Conservation (phyloP, 2,888 invertebrate species). For the Caenorhabditis sulstoni region DNA sequence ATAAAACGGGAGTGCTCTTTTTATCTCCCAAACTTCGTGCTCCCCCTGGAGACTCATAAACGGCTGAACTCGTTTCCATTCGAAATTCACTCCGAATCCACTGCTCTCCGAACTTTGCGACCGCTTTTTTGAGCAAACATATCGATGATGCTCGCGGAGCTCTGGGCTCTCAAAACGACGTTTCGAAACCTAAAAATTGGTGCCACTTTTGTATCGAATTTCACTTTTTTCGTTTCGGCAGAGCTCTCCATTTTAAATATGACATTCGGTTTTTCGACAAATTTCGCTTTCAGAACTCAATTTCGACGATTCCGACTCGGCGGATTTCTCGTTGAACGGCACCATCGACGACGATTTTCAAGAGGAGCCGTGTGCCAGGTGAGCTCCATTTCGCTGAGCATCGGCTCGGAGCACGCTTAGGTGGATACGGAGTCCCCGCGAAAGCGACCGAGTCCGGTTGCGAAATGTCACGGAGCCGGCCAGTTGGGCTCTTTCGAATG, state of each 20-base stretch:
- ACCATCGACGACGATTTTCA: slow-evolving; percentile 45
- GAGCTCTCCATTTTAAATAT: slow-evolving; percentile 1
- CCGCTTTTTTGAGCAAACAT: slow-evolving; percentile 30
- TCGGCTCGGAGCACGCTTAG: no score
- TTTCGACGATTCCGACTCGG: slow-evolving; percentile 58
- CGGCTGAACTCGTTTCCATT: slow-evolving; percentile 16
- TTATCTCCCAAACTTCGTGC: slow-evolving; percentile 35
- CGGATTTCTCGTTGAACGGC: slow-evolving; percentile 55
- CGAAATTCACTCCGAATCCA: not conserved
- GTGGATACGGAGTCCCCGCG: not conserved
- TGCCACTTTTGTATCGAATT: slow-evolving; percentile 44
- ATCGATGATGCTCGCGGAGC: slow-evolving; percentile 19
- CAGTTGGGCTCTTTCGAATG: not conserved
- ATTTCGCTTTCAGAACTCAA: slow-evolving; percentile 56
- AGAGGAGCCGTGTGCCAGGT: slow-evolving; percentile 48
- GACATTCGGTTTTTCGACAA: not conserved
- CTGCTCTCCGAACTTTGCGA: slow-evolving; percentile 29
- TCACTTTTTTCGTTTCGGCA: slow-evolving; percentile 49
- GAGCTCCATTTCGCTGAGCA: not conserved
- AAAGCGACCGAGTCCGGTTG: not conserved
- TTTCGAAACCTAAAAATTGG: slow-evolving; percentile 45
- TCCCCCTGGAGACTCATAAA: slow-evolving; percentile 50
- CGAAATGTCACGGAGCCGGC: no score
- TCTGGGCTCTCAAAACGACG: slow-evolving; percentile 9
- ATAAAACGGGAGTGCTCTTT: slow-evolving; percentile 49